Evolutionary conservation across 2,797 vertebrate species (phyloP).

Genomic region (Cebuella pygmaea): DNA sequence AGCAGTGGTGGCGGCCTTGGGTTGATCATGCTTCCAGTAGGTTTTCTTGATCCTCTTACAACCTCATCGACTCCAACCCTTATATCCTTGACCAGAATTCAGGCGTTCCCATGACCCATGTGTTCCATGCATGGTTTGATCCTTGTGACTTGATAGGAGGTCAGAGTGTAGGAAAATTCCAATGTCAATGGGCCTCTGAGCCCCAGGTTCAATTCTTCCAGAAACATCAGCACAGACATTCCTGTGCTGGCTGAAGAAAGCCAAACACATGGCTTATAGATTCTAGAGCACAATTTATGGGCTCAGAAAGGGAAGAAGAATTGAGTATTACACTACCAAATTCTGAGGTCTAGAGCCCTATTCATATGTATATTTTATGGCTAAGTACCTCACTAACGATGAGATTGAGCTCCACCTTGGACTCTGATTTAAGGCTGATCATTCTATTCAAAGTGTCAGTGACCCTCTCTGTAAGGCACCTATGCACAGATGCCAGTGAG

Average conservation of each 20-base stretch:
- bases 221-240: background rate
- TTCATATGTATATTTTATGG: background rate
- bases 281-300: background rate
- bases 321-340: background rate
- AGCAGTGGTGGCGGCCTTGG: slow-evolving; percentile 99
- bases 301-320: background rate
- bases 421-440: background rate
- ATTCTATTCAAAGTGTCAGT: background rate
- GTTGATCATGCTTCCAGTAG: slow-evolving; percentile 99
- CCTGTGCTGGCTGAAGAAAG: background rate
- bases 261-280: background rate
- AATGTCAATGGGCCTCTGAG: background rate
- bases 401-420: background rate
- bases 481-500: background rate
- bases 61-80: slow-evolving; percentile 91
- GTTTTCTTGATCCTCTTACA: slow-evolving; percentile 95
- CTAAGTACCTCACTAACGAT: background rate
- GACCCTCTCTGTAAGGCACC: slow-evolving; percentile 32
- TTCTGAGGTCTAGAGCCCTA: background rate
- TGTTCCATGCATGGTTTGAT: slow-evolving; percentile 87
- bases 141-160: slow-evolving; percentile 88
- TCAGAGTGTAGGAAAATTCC: slow-evolving; percentile 31
- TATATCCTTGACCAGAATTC: slow-evolving; percentile 99
- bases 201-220: background rate
- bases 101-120: slow-evolving; percentile 83